phyloP scores from a whole-genome alignment of 2,888 invertebrate genomes.

The Microplitis manilae region DNA sequence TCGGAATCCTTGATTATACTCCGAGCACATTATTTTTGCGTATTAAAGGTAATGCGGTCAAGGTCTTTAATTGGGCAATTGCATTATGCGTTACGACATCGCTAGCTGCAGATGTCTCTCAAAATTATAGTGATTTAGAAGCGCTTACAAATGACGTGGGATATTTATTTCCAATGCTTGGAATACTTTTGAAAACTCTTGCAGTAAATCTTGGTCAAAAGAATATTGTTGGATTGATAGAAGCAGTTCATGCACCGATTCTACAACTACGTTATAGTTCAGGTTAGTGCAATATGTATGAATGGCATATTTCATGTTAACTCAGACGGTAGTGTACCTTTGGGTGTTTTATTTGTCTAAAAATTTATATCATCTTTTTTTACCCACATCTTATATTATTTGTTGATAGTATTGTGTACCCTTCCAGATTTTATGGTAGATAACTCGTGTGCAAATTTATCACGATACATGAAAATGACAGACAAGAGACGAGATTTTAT shows the following conservation, averaged over 20 bases:
- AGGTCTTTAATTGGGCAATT: neutral
- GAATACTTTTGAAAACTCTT: neutral
- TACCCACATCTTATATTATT: too few relatives aligned
- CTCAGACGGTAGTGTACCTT: too few relatives aligned
- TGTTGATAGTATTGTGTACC: too few relatives aligned
- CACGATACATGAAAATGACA: too few relatives aligned
- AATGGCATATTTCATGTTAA: too few relatives aligned
- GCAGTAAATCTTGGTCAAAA: neutral
- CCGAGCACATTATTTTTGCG: too few relatives aligned
- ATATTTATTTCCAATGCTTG: neutral
- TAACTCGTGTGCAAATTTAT: too few relatives aligned
- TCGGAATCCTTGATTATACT: too few relatives aligned
- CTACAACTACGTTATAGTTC: neutral
- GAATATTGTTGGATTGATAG: neutral
- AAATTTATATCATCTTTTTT: too few relatives aligned
- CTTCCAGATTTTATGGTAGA: too few relatives aligned
- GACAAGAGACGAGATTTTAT: too few relatives aligned
- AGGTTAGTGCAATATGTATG: neutral
- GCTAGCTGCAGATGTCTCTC: neutral
- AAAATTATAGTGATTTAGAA: neutral
- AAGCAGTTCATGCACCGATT: neutral
- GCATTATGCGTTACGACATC: neutral
- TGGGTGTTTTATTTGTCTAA: too few relatives aligned
- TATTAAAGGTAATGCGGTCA: neutral
- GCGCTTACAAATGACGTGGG: neutral